Evolutionary conservation across 2,113 vertebrate genomes (phyloP).

Genomic region (Gadus chalcogrammus): DNA sequence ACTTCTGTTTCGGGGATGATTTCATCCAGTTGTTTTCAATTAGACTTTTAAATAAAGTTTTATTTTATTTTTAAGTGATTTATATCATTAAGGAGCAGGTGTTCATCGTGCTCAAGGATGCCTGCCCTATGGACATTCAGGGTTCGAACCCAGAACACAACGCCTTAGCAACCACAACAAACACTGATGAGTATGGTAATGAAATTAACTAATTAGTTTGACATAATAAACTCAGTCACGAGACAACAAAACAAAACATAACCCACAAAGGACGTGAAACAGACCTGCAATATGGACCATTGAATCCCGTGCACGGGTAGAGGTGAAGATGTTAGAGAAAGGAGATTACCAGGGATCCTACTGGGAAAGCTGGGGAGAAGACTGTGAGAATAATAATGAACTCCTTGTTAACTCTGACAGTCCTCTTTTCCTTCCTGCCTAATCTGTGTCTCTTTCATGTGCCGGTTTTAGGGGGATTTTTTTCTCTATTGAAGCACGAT

Average conservation of each 20-base stretch:
- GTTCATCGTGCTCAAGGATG: too few species aligned
- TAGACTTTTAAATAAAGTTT: too few species aligned
- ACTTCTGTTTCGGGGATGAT: too few species aligned
- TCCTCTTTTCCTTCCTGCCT: constrained; percentile 39
- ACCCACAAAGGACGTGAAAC: not conserved
- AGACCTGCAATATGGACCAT: too few species aligned
- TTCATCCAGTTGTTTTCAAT: too few species aligned
- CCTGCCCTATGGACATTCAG: not conserved
- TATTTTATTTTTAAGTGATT: too few species aligned
- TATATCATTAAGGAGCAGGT: too few species aligned
- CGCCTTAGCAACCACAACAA: not conserved
- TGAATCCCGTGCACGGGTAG: not conserved
- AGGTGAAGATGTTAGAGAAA: constrained; percentile 17
- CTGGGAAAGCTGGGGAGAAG: constrained; percentile 17
- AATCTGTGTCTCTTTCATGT: constrained; percentile 58
- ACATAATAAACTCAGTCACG: too few species aligned
- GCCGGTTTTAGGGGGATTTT: constrained; percentile 1
- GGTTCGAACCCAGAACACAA: too few species aligned
- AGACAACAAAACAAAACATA: too few species aligned
- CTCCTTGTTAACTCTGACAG: constrained; percentile 55
- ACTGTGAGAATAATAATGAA: constrained; percentile 49
- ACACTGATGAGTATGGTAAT: not conserved
- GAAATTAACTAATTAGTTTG: too few species aligned
- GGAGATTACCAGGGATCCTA: constrained; percentile 34
- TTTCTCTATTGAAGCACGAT: too few species aligned